Percentiles rank a stretch among this genome's conserved stretches.
Conservation (phyloP, 1,140 invertebrate genomes). For the Brachionus manjavacas region DNA sequence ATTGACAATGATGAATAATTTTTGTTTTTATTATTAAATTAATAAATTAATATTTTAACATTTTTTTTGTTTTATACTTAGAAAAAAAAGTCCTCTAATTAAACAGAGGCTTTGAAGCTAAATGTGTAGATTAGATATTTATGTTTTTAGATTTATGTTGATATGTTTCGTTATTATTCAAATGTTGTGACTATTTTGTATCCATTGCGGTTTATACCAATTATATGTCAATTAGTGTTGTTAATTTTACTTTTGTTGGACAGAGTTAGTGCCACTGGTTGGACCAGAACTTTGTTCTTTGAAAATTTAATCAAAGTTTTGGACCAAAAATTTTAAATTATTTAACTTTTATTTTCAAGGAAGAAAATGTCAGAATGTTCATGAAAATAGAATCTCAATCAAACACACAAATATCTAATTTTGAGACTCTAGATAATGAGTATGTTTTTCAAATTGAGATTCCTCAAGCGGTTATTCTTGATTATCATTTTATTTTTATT, state of each 20-base stretch:
- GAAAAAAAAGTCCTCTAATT: neutral
- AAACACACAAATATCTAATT: neutral
- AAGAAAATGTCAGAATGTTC: neutral
- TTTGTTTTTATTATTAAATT: constrained; percentile 10
- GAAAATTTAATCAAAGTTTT: no score
- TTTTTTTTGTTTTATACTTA: neutral
- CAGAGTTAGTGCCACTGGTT: neutral
- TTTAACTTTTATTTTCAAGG: neutral
- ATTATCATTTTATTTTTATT: no score
- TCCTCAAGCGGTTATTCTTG: no score
- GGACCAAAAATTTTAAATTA: neutral
- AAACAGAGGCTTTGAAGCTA: neutral
- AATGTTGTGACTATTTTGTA: neutral
- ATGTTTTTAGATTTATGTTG: neutral
- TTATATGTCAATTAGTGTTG: constrained; percentile 25
- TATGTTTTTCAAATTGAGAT: neutral
- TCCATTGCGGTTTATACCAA: neutral
- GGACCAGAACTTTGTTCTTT: no score
- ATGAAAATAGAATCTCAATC: neutral
- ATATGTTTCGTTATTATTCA: constrained; percentile 26
- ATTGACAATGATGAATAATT: neutral
- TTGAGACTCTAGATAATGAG: neutral
- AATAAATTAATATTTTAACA: neutral
- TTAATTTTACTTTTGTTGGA: constrained; percentile 13
- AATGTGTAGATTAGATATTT: neutral